Evolutionary conservation across 2,113 vertebrate species (phyloP), one percentile per base, ranked within the genome.

Genomic region (Phalacrocorax brasilianus): DNA sequence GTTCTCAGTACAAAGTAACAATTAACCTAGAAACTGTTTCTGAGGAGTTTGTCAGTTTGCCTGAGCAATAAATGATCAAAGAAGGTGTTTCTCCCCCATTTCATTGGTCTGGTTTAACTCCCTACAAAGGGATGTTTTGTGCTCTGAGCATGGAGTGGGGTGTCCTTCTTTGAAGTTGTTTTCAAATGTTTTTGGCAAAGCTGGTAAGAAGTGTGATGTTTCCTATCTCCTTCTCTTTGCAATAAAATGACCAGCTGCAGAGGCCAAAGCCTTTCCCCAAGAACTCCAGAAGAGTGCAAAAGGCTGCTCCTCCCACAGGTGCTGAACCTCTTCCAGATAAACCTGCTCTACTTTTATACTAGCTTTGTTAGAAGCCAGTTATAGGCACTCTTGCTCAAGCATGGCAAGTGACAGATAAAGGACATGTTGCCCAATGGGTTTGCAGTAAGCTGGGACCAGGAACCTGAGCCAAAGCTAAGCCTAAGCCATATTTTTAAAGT

Each of bases 171-270:
- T 97, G 94, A 97, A 96, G 92, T 66, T 79, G 52, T 85, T 96
- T 93, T 85, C 86, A 89, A 89, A 42, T 59, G 58, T 58, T 95
- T 87, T 96, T 96, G 89, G 92, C 92, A 97, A 89, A 89, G 70
- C 26, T 78, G 56, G 40, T 75, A 62, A 87, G 74, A 79, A 91
- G 49, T 5, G 13, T 70, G 58, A 75, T 93, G 89, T 76, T 96
- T 96, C 91, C 40, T 75, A 28, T 91, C 80, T 94, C 44, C 26
- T 79, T 42, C 47, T 72, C 53, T 74, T 81, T 58, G 65, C 55
- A 96, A 85, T 85, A 87, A 95, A 87, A 20, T 53, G 45, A 30
- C 66, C 83, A 92, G 62, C 95, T 91, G 77, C 80, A 76, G 83
- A 78, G 68, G 42, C 62, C 52, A 58, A 92, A 93, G 45, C 59